Percentiles rank a stretch among this genome's conserved stretches.
These are phyloP conservation scores for Xiphorhynchus elegans DNA, from an alignment of 2,113 vertebrate genomes.

Conservation along the genomic window DNA sequence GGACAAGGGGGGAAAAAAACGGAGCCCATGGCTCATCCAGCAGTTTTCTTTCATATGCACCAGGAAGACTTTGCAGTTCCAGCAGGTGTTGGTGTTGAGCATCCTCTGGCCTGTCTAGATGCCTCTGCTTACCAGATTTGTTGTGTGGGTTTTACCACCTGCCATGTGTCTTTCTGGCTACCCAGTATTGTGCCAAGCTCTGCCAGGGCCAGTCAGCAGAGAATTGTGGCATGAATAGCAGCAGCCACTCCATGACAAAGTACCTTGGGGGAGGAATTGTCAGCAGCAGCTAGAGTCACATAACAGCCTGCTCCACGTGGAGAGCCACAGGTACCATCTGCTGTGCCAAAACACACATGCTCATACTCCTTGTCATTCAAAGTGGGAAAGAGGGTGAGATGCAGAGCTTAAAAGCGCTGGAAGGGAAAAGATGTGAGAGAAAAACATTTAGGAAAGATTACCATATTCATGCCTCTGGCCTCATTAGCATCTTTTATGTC, in stretches of 20 bases:
- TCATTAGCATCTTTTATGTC: background rate
- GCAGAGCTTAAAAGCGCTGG: constrained; percentile 1
- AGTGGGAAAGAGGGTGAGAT: background rate
- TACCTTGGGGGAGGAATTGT: background rate
- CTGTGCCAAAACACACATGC: background rate
- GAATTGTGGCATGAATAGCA: background rate
- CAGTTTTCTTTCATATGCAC: background rate
- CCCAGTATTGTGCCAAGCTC: background rate
- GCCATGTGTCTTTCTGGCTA: background rate
- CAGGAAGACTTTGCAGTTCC: background rate
- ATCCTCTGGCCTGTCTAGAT: background rate
- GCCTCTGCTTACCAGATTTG: background rate
- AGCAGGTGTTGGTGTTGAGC: background rate
- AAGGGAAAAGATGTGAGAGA: background rate
- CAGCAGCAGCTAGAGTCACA: background rate
- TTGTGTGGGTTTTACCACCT: background rate
- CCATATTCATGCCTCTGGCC: background rate
- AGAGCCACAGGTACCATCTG: constrained; percentile 18
- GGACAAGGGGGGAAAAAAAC: background rate
- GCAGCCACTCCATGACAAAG: background rate
- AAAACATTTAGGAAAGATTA: background rate
- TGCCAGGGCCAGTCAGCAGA: background rate
- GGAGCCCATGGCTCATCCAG: background rate
- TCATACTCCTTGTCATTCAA: background rate
- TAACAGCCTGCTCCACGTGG: background rate